phyloP scores from a whole-genome alignment of 1,140 invertebrate genomes.

The Asbolus verrucosus region DNA sequence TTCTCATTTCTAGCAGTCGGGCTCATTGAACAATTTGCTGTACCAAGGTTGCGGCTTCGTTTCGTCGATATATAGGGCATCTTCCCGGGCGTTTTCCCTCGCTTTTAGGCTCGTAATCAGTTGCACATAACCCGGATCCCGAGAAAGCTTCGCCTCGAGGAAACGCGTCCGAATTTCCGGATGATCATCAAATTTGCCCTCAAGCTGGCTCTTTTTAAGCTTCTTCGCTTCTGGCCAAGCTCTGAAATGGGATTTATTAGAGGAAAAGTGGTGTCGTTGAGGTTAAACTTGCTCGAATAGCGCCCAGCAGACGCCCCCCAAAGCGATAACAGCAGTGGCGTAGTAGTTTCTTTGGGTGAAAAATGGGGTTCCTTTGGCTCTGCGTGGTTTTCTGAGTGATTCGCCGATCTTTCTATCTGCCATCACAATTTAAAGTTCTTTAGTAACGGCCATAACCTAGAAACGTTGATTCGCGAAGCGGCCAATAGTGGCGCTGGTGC shows the following conservation, averaged over 20 bases:
- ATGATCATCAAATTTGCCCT: constrained; percentile 49
- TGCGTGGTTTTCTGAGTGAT: constrained; percentile 66
- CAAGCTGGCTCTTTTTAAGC: constrained; percentile 43
- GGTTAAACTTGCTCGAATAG: constrained; percentile 56
- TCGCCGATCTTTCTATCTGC: constrained; percentile 60
- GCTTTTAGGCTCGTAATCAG: constrained; percentile 31
- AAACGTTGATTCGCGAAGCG: too few relatives aligned
- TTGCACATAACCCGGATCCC: not conserved
- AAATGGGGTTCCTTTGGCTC: constrained; percentile 68
- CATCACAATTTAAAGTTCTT: constrained; percentile 57
- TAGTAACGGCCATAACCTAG: too few relatives aligned
- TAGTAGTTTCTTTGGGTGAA: constrained; percentile 64
- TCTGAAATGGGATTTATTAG: constrained; percentile 44
- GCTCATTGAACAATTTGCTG: constrained; percentile 52
- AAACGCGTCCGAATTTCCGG: constrained; percentile 27
- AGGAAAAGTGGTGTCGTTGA: not conserved
- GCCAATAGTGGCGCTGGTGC: constrained; percentile 1
- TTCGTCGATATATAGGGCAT: constrained; percentile 49
- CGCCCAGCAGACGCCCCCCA: constrained; percentile 57
- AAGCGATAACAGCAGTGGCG: constrained; percentile 57
- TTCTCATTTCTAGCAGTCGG: constrained; percentile 48
- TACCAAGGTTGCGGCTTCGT: constrained; percentile 54
- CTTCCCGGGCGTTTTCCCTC: constrained; percentile 48
- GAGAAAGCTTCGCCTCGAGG: not conserved
- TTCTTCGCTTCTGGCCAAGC: constrained; percentile 48